Evolutionary conservation across 37 sponge, comb jelly and placozoan species (phyloP).

Genomic region (Eunapius fragilis): DNA sequence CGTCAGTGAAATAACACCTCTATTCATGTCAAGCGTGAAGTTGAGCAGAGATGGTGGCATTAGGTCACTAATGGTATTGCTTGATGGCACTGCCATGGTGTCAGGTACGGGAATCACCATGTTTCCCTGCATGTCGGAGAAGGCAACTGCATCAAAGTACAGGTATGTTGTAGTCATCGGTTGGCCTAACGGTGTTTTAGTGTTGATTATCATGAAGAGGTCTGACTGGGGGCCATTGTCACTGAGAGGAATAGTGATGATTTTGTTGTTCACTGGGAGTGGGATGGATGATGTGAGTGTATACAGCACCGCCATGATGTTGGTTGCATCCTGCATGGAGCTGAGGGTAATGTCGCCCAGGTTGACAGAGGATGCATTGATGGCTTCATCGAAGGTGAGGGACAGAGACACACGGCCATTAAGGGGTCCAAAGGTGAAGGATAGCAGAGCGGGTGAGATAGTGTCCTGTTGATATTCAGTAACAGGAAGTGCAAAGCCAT

Average conservation of each 20-base stretch:
- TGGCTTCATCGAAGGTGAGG: conserved; percentile 76
- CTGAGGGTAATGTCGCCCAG: conserved; percentile 47
- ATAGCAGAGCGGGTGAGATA: conserved; percentile 51
- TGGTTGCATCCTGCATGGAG: conserved; percentile 27
- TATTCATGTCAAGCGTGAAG: conserved; percentile 75
- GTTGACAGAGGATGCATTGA: conserved; percentile 59
- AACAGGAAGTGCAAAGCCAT: conserved; percentile 23
- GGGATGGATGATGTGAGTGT: conserved; percentile 28
- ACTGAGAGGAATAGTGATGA: conserved; percentile 72
- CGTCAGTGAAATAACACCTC: conserved; percentile 45
- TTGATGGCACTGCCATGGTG: conserved; percentile 11
- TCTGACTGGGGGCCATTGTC: conserved; percentile 51
- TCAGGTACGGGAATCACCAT: conserved; percentile 15
- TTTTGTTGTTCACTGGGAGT: conserved; percentile 23
- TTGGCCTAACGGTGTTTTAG: background rate
- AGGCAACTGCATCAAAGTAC: conserved; percentile 34
- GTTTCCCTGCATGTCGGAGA: conserved; percentile 69
- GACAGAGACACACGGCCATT: conserved; percentile 75
- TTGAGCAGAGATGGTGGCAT: conserved; percentile 61
- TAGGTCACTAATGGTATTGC: conserved; percentile 46
- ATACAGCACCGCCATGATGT: conserved; percentile 16
- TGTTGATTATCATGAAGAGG: conserved; percentile 13
- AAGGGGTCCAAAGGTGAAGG: conserved; percentile 73
- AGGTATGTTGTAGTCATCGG: conserved; percentile 61
- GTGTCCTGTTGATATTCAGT: conserved; percentile 28